Conservation (phyloP, 2,797 vertebrate species). For the Cossypha dichroa region DNA sequence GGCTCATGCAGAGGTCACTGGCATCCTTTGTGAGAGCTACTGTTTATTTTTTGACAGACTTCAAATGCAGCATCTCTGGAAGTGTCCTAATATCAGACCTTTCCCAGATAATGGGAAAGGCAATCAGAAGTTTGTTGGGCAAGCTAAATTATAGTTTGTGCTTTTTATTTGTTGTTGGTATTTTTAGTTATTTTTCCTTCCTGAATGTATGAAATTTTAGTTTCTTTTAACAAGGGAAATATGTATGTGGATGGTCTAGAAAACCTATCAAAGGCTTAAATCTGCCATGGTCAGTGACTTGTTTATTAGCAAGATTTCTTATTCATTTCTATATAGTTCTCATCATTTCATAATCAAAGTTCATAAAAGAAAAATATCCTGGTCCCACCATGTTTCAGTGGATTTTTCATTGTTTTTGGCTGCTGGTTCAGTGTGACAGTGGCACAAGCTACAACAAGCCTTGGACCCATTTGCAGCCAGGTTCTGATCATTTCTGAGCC, state of each 20-base stretch:
- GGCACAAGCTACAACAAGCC: background rate
- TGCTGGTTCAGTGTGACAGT: background rate
- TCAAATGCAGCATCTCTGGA: background rate
- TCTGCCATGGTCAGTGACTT: background rate
- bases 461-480: background rate
- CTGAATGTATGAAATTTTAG: background rate
- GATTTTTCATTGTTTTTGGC: background rate
- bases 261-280: background rate
- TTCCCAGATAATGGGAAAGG: background rate
- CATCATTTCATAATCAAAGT: background rate
- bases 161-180: background rate
- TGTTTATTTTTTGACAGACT: background rate
- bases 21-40: background rate
- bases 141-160: background rate
- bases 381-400: fast-evolving
- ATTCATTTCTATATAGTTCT: background rate
- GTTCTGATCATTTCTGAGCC: background rate
- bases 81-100: background rate
- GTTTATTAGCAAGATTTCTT: background rate
- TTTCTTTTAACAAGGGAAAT: background rate
- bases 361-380: background rate
- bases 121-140: background rate
- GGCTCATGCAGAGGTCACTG: constrained; percentile 1
- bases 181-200: background rate
- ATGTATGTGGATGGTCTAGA: background rate